Evolutionary conservation across 2,113 vertebrate species (phyloP).

Genomic region (Turdus rufiventris): DNA sequence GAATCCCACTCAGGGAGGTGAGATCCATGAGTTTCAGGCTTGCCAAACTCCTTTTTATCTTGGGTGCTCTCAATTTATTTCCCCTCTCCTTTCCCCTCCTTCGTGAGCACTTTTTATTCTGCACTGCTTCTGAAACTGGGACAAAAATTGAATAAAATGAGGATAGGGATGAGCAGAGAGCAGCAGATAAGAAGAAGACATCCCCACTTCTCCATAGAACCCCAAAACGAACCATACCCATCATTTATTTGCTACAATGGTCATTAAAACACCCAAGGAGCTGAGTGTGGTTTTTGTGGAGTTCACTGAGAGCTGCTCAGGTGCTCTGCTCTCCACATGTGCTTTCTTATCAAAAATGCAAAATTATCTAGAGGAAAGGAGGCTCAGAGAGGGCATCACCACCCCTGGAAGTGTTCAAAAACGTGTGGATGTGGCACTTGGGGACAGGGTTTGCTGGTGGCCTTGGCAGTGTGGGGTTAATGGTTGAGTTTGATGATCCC

Average conservation of each 20-base stretch:
- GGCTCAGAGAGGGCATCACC: background rate
- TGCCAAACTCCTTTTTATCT: background rate
- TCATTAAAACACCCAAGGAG: background rate
- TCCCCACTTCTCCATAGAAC: background rate
- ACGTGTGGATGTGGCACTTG: accelerated
- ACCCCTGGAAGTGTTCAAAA: background rate
- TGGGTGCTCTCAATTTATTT: background rate
- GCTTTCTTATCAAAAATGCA: background rate
- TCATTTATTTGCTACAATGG: background rate
- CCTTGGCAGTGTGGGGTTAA: background rate
- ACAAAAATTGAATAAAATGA: background rate
- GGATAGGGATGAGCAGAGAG: background rate
- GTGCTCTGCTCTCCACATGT: background rate
- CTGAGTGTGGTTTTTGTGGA: background rate
- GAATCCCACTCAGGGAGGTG: background rate
- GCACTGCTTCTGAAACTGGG: background rate
- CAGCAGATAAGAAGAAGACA: background rate
- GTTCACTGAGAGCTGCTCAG: background rate
- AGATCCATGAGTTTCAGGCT: background rate
- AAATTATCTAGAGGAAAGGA: background rate
- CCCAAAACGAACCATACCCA: background rate
- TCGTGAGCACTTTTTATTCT: background rate
- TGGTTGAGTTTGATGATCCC: background rate
- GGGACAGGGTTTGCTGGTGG: background rate
- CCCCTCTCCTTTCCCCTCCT: background rate